Conservation (phyloP, 2,113 vertebrate species). For the Columba janthina region DNA sequence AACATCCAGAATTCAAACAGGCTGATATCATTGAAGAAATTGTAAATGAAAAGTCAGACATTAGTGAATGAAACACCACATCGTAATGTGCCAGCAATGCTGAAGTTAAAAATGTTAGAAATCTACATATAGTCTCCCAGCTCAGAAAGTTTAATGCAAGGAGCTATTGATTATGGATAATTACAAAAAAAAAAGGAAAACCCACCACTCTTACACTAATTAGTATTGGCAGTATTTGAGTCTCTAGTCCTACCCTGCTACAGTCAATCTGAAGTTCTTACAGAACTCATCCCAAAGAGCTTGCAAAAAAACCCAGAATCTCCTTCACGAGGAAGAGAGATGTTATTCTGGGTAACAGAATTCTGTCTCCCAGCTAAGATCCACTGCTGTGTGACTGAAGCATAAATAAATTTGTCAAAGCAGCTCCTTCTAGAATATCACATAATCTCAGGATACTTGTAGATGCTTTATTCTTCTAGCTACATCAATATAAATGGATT, state of each 20-base stretch:
- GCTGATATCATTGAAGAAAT: not conserved
- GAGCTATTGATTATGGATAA: not conserved
- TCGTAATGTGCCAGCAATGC: not conserved
- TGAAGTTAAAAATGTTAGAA: not conserved
- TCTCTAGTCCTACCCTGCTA: not conserved
- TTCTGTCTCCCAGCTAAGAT: not conserved
- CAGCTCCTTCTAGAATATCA: not conserved
- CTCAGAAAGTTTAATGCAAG: not conserved
- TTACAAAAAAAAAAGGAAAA: not conserved
- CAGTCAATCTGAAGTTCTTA: not conserved
- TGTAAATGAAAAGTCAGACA: not conserved
- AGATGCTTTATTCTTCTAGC: not conserved
- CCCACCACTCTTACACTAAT: not conserved
- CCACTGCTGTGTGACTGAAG: not conserved
- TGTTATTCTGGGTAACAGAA: not conserved
- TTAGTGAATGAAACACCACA: not conserved
- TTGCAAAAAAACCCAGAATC: not conserved
- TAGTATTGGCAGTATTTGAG: not conserved
- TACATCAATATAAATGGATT: constrained; percentile 36
- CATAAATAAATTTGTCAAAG: not conserved
- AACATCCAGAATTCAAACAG: not conserved
- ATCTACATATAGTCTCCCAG: not conserved
- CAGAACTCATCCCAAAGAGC: not conserved
- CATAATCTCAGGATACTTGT: not conserved
- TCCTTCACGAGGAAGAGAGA: not conserved